phyloP scores from a whole-genome alignment of 2,797 vertebrate species.

The Uromys caudimaculatus region DNA sequence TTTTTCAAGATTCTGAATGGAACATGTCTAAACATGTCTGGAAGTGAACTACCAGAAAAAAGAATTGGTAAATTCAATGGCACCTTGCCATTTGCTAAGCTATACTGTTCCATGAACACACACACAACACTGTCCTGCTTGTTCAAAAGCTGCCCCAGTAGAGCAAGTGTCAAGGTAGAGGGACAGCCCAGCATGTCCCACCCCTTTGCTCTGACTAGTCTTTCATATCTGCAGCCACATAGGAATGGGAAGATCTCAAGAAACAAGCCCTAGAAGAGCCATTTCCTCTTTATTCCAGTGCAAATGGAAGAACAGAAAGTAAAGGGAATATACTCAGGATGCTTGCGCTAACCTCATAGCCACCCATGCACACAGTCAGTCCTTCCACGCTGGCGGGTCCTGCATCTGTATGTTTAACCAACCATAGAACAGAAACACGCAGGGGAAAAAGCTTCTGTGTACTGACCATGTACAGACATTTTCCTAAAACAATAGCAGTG shows the following conservation, averaged over 20 bases:
- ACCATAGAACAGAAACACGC: background rate
- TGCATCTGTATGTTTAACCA: background rate
- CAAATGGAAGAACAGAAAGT: background rate
- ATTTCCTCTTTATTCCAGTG: background rate
- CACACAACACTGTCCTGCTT: background rate
- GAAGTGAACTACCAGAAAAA: background rate
- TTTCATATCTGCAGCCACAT: background rate
- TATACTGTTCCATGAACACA: background rate
- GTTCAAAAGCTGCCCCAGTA: background rate
- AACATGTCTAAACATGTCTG: background rate
- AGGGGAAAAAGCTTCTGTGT: background rate
- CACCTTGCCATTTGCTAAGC: background rate
- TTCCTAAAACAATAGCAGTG: background rate
- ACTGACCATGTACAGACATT: background rate
- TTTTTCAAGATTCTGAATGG: background rate
- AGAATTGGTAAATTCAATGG: background rate
- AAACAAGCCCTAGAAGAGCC: background rate
- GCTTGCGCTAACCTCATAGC: background rate
- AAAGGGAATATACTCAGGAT: background rate
- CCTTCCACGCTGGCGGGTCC: background rate
- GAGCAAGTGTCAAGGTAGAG: background rate
- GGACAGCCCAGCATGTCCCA: rapidly evolving
- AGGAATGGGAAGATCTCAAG: background rate
- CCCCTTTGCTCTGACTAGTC: background rate
- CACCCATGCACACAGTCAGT: background rate